Base-by-base conservation (phyloP, 2,888 invertebrate species). In the Cephonodes hylas region DNA sequence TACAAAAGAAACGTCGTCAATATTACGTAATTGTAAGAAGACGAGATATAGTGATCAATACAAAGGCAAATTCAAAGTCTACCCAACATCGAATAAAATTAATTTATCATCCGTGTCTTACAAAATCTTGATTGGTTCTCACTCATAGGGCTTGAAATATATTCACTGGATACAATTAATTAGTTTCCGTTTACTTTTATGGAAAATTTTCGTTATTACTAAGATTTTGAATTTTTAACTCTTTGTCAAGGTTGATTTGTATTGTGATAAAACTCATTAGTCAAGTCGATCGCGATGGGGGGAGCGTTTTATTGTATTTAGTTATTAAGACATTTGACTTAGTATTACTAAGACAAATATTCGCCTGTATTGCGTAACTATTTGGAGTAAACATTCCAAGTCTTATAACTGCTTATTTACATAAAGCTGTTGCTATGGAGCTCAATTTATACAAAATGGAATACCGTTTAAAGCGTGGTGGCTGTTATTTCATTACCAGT, bases 401-500 rank as follows among this genome's bases (percentile, higher is more conserved):
- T 48, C n/a, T 38, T 6, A 25, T 48, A 25, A 46, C 27, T 27
- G 27, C 48, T 48, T 48, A 27, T 27, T 27, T 53, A 27, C 27
- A 10, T 18, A 53, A n/a, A 18, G 10, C 25, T 13, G 5, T 18
- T 27, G 3, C 2, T 0, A 7, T 27, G 8, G 15, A 27, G 27
- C 18, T n/a, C 7, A 27, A 13, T 48, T 25, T 45, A 46, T 23
- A 46, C 18, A 27, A 27, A 53, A 53, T 27, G 8, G 2, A 3
- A 27, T 15, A 53, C 8, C 27, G 48, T 27, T 25, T 27, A 53
- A 53, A 25, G 6, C 27, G 46, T 15, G 25, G n/a, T 3, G 3
- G 64, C 58, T 70, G 69, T 76, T 77, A 82, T 83, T 82, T 79
- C 79, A 84, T 84, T 80, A 81, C 74, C 72, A 31, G 18, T 65